Evolutionary conservation across 2,888 invertebrate species (phyloP), one percentile per base, ranked within the genome.

Genomic region (Drosophila dives): DNA sequence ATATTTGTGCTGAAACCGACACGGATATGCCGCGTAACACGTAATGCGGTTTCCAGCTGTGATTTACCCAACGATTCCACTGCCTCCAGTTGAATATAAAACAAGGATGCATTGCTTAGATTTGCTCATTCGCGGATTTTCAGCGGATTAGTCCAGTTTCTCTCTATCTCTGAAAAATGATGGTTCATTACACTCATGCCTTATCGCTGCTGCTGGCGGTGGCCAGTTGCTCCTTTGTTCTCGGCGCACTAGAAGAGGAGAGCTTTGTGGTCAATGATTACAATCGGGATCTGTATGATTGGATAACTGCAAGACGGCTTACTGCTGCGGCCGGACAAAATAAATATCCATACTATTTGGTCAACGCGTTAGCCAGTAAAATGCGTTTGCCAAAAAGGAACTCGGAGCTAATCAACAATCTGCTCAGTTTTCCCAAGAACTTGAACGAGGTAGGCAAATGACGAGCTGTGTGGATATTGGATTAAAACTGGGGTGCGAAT

Each of bases 381-480:
- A 80, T 92, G 75, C 94, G 94, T 75, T 95, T 92, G 85, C 94
- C 94, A 75, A 96, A 96, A 86, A 94, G 96, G 7, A 96, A 96
- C 86, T 96, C 96, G 0, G 96, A 96, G 87, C 93, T 96, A 10
- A 96, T 96, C 81, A 96, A 96, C 91, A 95, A 96, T 0, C 93
- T 97, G n/a, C 93, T 97, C 45, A 95, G 95, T n/a, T 92, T 97
- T 56, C 97, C 97, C 11, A 96, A 96, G 88, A 95, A 95, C 72
- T 95, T 96, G 94, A 95, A 95, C 84, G 95, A 96, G 65, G 96
- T 96, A 49, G 96, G 96, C 60, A 95, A 95, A 92, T 95, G 93
- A 64, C 51, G 11, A 11, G 51, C 36, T 54, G 11, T 53, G 36
- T 12, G 12, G 29, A 36, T 50, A 17, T 23, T 42, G 49, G 32